Base-by-base conservation (phyloP, 2,113 vertebrate species). In the Eleginops maclovinus region DNA sequence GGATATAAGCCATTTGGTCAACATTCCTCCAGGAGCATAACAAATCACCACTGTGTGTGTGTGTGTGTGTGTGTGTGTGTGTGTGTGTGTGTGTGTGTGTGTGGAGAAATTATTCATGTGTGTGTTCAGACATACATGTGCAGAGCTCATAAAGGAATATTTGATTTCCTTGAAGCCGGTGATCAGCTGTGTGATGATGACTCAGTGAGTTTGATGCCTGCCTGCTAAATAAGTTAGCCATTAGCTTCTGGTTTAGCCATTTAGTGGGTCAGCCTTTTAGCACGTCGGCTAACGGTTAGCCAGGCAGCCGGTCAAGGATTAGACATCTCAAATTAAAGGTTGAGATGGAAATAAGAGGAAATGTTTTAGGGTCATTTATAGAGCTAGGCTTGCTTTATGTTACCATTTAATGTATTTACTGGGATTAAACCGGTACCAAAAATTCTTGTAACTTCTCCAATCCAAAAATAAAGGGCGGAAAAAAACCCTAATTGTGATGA, bases 1-100 rank as follows among this genome's bases (percentile, higher is more conserved):
- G 87, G 90, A 89, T 90, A 56, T 81, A 84, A 90, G 84, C 89
- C 89, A 92, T 93, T 93, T 92, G 89, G 88, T 90, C 89, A 91
- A 88, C 90, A 90, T 93, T 92, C 91, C 90, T 71, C 72, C 77
- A 53, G 72, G 75, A 91, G 86, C 87, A 88, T 84, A 92, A 85
- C 90, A 89, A 86, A 92, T 85, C 56, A 87, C 69, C 63, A 54
- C 59, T 24, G 62, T 56, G 53, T 44, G 63, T 55, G 51, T 49
- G 68, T 61, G 43, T 63, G 59, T 74, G 56, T 6, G 31, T 75
- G 55, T 2, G 3, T 61, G 64, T 68, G 53, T 50, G 64, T 62
- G 43, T 59, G 64, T 72, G 47, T 40, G 56, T 63, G 44, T 64
- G 68, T 73, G 49, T 5, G 28, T 75, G 51, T 2, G 2, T 58